Conservation (phyloP, 2,888 invertebrate species). For the Escarpia spicata region DNA sequence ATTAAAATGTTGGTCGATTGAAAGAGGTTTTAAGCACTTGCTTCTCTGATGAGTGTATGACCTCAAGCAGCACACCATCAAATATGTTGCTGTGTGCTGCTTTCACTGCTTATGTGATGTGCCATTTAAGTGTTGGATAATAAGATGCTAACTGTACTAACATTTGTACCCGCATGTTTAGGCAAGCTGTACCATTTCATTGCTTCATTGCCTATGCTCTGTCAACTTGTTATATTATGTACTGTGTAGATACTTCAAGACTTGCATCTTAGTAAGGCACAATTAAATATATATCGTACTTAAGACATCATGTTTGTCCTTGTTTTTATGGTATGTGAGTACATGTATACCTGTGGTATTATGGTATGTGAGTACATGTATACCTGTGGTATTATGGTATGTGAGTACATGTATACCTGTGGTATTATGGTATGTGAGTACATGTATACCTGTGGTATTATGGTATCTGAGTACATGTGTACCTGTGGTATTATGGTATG, state of each 20-base stretch:
- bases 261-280: background rate
- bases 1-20: background rate
- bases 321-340: background rate
- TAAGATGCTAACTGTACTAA: background rate
- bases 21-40: background rate
- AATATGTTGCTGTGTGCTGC: background rate
- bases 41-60: background rate
- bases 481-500: too few relatives aligned
- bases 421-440: too few relatives aligned
- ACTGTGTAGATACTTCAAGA: background rate
- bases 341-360: too few relatives aligned
- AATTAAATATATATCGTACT: background rate
- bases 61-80: background rate
- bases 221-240: slow-evolving; percentile 9
- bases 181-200: background rate
- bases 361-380: too few relatives aligned
- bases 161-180: background rate
- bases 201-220: background rate
- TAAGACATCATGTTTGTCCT: background rate
- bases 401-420: too few relatives aligned
- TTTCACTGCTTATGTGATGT: background rate
- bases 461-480: too few relatives aligned
- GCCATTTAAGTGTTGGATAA: background rate
- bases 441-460: too few relatives aligned
- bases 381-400: too few relatives aligned